These are phyloP conservation scores for Petrolisthes cinctipes DNA, from an alignment of 2,888 invertebrate genomes.

Conservation along the genomic window DNA sequence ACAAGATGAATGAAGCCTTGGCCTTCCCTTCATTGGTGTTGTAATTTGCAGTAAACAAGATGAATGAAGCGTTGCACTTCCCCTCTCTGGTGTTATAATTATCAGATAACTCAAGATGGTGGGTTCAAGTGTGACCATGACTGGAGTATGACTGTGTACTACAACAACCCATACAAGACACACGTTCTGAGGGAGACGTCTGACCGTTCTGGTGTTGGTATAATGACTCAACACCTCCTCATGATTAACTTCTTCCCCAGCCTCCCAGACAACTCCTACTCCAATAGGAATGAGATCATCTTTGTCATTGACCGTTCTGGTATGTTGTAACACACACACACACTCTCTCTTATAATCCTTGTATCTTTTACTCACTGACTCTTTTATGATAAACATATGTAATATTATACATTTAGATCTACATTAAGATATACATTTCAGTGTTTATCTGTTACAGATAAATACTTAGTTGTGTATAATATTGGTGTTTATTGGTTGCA, in stretches of 20 bases:
- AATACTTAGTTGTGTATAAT: no score
- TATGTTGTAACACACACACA: slow-evolving; percentile 2
- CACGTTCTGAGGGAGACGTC: slow-evolving; percentile 50
- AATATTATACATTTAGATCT: no score
- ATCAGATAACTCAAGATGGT: slow-evolving; percentile 52
- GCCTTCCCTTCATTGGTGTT: no score
- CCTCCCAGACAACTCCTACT: slow-evolving; percentile 38
- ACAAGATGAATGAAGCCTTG: no score
- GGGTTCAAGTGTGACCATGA: slow-evolving; percentile 52
- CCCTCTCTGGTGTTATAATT: no score
- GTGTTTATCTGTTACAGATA: no score
- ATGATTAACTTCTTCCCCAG: slow-evolving; percentile 62
- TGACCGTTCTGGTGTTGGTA: slow-evolving; percentile 44
- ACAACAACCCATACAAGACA: slow-evolving; percentile 50
- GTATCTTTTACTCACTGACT: background rate
- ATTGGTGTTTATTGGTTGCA: no score
- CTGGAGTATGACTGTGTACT: slow-evolving; percentile 57
- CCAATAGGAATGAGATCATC: slow-evolving; percentile 55
- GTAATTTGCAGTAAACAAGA: no score
- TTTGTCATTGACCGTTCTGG: slow-evolving; percentile 63
- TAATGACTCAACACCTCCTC: slow-evolving; percentile 59
- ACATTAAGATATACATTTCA: no score
- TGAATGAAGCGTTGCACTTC: no score
- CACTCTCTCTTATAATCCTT: background rate
- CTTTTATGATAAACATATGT: no score